Conservation (phyloP, 2,888 invertebrate species). For the Sialis lutaria region DNA sequence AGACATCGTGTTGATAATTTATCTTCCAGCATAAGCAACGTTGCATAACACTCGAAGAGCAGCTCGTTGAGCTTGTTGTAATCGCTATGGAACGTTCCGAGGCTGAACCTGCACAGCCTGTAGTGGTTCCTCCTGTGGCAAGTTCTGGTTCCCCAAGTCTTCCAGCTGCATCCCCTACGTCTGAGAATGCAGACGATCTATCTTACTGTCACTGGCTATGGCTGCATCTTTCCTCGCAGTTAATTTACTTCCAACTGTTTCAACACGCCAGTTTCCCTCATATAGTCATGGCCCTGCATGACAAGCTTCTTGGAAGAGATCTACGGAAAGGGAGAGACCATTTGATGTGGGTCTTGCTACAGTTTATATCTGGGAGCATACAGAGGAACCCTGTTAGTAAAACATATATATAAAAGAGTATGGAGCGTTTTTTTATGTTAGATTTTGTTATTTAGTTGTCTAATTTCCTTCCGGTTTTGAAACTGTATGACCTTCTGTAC, state of each 20-base stretch:
- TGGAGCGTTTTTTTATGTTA: neutral
- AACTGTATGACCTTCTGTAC: constrained; percentile 81
- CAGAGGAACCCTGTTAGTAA: constrained; percentile 69
- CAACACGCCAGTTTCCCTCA: constrained; percentile 88
- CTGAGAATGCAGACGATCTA: constrained; percentile 39
- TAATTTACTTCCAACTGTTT: constrained; percentile 87
- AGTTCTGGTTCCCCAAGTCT: neutral
- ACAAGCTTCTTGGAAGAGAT: constrained; percentile 63
- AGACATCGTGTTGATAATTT: neutral
- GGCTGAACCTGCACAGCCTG: constrained; percentile 22
- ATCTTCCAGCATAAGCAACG: constrained; percentile 53
- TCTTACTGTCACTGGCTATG: constrained; percentile 66
- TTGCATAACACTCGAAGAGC: constrained; percentile 81
- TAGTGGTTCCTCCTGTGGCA: neutral
- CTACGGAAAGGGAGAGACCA: constrained; percentile 85
- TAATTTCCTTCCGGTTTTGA: constrained; percentile 77
- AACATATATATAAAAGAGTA: neutral
- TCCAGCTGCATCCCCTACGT: constrained; percentile 12
- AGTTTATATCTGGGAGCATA: constrained; percentile 93
- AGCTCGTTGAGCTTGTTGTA: constrained; percentile 79
- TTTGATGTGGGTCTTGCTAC: constrained; percentile 96
- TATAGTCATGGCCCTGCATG: constrained; percentile 76
- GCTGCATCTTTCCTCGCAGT: constrained; percentile 84
- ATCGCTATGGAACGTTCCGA: constrained; percentile 86
- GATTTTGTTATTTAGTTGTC: constrained; percentile 35